These are phyloP conservation scores for Crotalus helleri DNA, from an alignment of 2,113 vertebrate genomes.

Conservation along the genomic window DNA sequence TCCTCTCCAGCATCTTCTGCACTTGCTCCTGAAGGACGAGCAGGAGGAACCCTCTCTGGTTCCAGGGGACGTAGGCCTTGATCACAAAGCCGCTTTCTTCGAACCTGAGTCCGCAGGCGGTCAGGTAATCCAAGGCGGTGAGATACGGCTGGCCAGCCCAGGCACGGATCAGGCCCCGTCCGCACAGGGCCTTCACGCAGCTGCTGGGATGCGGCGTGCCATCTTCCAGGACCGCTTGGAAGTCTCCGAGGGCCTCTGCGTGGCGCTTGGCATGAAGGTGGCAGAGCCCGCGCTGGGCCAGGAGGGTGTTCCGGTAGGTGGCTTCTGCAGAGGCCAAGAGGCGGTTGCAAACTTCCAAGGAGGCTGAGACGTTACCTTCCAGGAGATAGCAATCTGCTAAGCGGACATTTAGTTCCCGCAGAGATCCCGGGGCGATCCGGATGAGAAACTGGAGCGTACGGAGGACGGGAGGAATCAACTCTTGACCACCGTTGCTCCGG, in stretches of 20 bases:
- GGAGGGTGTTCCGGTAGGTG: conserved; percentile 79
- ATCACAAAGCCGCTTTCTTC: conserved; percentile 81
- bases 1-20: conserved; percentile 80
- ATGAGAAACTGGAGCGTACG: conserved; percentile 77
- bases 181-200: conserved; percentile 90
- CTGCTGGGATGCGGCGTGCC: conserved; percentile 78
- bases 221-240: conserved; percentile 86
- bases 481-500: conserved; percentile 72
- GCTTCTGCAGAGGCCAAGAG: conserved; percentile 69
- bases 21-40: conserved; percentile 88
- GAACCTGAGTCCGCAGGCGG: conserved; percentile 79
- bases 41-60: conserved; percentile 84
- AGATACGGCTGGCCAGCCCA: conserved; percentile 77
- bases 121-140: conserved; percentile 87
- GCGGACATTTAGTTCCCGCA: conserved; percentile 74
- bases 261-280: conserved; percentile 74
- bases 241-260: conserved; percentile 79
- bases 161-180: conserved; percentile 86
- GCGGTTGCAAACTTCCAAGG: conserved; percentile 78
- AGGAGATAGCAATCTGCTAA: conserved; percentile 88
- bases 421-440: conserved; percentile 72
- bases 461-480: conserved; percentile 78
- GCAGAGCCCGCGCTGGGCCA: conserved; percentile 85
- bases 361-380: conserved; percentile 70
- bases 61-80: conserved; percentile 90